Percentiles rank a stretch among this genome's conserved stretches.
Evolutionary conservation across 2,113 vertebrate genomes (phyloP).

Genomic region (Glaucidium brasilianum): DNA sequence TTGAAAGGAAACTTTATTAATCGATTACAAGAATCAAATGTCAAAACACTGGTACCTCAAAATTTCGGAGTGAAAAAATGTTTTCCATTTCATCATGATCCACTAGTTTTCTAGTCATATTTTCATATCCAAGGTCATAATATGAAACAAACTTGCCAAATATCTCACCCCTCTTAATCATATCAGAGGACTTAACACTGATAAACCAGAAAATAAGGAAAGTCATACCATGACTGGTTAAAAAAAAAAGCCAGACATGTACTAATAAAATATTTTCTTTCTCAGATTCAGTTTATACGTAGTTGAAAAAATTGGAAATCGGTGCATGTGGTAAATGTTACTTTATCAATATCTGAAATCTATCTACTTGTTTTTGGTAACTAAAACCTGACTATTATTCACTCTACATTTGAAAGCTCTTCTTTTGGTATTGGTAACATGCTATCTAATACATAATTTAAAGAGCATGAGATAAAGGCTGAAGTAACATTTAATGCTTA

Average conservation of each 20-base stretch:
- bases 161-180: neutral
- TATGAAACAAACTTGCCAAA: neutral
- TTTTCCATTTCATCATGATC: neutral
- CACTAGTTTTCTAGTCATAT: neutral
- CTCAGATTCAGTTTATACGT: neutral
- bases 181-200: neutral
- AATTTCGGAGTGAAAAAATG: neutral
- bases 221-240: neutral
- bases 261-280: neutral
- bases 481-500: neutral
- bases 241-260: neutral
- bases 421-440: neutral
- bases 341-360: neutral
- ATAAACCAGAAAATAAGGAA: neutral
- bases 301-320: neutral
- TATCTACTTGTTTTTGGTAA: neutral
- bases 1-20: neutral
- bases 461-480: neutral
- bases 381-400: neutral
- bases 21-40: neutral
- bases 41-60: neutral
- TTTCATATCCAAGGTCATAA: neutral
- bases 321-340: neutral
- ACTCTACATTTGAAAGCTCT: neutral
- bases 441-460: neutral